Evolutionary conservation across 2,113 vertebrate genomes (phyloP).

Genomic region (Chloropsis hardwickii): DNA sequence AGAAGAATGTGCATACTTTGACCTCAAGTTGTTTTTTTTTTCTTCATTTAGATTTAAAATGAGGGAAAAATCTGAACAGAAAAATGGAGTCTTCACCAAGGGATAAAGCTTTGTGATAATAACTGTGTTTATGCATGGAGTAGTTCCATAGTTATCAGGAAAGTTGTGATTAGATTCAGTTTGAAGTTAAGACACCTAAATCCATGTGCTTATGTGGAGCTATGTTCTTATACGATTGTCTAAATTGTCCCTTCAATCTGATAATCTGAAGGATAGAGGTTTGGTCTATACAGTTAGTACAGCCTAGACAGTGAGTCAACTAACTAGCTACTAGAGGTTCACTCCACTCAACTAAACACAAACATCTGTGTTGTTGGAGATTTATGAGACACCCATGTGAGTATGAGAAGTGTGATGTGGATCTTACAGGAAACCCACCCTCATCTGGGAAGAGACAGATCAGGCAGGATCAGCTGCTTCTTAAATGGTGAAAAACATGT

Average conservation of each 20-base stretch:
- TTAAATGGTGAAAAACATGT: background rate
- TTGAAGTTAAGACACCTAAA: background rate
- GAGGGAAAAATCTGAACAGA: background rate
- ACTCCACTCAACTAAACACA: background rate
- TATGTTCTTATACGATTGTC: background rate
- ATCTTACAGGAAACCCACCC: background rate
- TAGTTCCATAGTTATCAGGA: background rate
- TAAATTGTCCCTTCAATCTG: background rate
- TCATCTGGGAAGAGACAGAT: background rate
- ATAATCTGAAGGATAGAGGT: background rate
- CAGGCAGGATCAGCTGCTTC: background rate
- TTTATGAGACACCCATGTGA: background rate
- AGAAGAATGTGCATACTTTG: background rate
- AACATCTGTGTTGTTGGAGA: background rate
- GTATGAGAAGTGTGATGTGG: background rate
- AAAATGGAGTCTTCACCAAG: background rate
- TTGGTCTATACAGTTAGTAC: background rate
- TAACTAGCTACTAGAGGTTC: background rate
- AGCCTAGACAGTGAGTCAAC: background rate
- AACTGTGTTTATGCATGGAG: background rate
- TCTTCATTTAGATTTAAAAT: background rate
- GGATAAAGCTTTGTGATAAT: background rate
- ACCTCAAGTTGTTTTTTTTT: accelerated
- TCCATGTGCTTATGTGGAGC: background rate
- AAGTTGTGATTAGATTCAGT: background rate